Conservation (phyloP, 2,797 vertebrate species). For the Synanceia verrucosa region DNA sequence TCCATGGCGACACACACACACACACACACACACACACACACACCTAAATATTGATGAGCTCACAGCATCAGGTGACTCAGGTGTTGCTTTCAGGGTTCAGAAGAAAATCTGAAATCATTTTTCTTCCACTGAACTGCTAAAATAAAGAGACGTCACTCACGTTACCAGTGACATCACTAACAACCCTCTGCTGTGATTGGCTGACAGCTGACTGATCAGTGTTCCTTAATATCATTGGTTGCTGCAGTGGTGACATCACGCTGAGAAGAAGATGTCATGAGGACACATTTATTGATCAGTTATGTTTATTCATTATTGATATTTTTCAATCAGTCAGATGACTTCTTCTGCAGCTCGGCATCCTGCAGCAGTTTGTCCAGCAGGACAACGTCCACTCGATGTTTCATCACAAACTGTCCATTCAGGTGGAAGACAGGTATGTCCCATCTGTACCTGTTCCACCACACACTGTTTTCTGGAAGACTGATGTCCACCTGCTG, state of each 20-base stretch:
- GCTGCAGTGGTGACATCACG: not conserved
- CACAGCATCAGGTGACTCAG: conserved; percentile 13
- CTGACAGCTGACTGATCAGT: not conserved
- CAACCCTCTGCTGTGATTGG: not conserved
- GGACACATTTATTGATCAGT: not conserved
- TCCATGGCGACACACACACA: conserved; percentile 38
- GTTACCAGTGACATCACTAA: not conserved
- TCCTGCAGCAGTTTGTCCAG: conserved; percentile 61
- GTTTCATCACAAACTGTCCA: conserved; percentile 69
- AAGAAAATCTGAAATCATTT: not conserved
- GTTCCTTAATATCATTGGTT: not conserved
- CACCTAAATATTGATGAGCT: conserved; percentile 60
- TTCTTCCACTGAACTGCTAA: not conserved
- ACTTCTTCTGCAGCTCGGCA: not conserved
- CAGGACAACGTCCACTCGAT: conserved; percentile 44
- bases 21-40: no score
- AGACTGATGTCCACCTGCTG: conserved; percentile 70
- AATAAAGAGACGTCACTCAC: no score
- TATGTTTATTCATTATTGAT: conserved; percentile 26
- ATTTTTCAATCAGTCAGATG: no score
- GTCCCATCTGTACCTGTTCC: conserved; percentile 63
- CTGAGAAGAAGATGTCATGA: not conserved
- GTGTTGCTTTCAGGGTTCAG: not conserved
- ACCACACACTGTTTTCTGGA: conserved; percentile 61
- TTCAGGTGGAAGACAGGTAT: conserved; percentile 74